Base-by-base conservation (phyloP, 2,113 vertebrate species). In the Osmerus mordax region DNA sequence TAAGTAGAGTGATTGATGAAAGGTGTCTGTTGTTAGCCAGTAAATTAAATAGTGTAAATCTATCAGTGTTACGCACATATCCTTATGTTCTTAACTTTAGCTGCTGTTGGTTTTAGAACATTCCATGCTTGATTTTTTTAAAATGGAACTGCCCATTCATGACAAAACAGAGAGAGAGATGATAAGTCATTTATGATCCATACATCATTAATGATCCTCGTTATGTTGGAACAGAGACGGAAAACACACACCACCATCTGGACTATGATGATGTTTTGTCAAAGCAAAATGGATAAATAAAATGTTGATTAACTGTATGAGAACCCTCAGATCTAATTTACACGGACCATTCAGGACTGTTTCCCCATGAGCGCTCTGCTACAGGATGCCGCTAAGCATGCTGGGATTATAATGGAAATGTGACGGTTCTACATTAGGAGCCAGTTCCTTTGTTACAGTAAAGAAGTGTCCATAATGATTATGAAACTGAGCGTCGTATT, bases 241-340 rank as follows among this genome's bases (percentile, higher is more conserved):
- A 86, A 91, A 94, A 92, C 91, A 81, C 85, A 85, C 76, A 91
- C 87, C 77, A 87, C 91, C 93, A 95, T 94, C 94, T 92, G 94
- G 91, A 94, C 83, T 89, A 83, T 84, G 83, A 91, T 74, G 84
- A 92, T 66, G 83, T 88, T 92, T 94, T 94, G 92, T 92, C 83
- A 86, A 91, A 91, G 90, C 88, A 94, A 94, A 94, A 94, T 89
- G 89, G 90, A 91, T 91, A 91, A 95, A 95, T 94, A 87, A 92
- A 92, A 93, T 92, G 93, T 93, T 92, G 90, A 94, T 93, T 91
- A 93, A 86, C 85, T 93, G 93, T 91, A 94, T 94, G 93, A 92
- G 92, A 89, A 92, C 87, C 81, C 74, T 70, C 66, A 73, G 78
- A 87, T 88, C 83, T 76, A 85, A 87, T 93, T 93, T 90, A 90